These are phyloP conservation scores for Willisornis vidua DNA, from an alignment of 2,113 vertebrate genomes.

Conservation along the genomic window DNA sequence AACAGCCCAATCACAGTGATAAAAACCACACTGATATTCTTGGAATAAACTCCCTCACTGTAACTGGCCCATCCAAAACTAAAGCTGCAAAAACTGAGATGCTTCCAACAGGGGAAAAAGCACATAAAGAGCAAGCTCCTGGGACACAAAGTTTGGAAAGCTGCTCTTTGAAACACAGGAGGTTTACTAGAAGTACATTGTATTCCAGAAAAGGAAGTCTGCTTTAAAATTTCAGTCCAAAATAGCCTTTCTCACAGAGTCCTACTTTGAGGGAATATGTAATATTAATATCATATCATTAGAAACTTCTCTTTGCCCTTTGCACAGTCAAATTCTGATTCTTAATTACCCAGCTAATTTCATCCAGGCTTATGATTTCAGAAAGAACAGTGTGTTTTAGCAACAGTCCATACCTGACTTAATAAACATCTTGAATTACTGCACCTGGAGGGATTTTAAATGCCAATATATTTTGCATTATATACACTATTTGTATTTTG, in stretches of 20 bases:
- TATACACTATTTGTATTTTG: not conserved
- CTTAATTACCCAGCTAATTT: not conserved
- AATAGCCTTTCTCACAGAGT: not conserved
- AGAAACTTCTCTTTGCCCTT: not conserved
- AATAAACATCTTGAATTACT: not conserved
- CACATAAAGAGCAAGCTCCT: not conserved
- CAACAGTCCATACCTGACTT: not conserved
- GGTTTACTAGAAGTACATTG: not conserved
- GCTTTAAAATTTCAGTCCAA: not conserved
- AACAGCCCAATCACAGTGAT: not conserved
- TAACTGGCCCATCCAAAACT: not conserved
- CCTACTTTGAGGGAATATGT: not conserved
- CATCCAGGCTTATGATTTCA: not conserved
- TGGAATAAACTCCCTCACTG: not conserved
- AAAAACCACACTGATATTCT: conserved; percentile 18
- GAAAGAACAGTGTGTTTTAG: not conserved
- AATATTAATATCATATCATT: not conserved
- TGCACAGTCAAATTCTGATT: not conserved
- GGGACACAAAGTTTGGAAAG: not conserved
- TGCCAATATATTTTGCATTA: not conserved
- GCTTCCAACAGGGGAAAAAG: not conserved
- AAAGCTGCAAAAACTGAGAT: not conserved
- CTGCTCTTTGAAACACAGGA: not conserved
- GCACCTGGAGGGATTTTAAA: not conserved
- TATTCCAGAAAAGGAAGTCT: not conserved